Base-by-base conservation (phyloP, 1,140 invertebrate species). In the Hesperophylax magnus region DNA sequence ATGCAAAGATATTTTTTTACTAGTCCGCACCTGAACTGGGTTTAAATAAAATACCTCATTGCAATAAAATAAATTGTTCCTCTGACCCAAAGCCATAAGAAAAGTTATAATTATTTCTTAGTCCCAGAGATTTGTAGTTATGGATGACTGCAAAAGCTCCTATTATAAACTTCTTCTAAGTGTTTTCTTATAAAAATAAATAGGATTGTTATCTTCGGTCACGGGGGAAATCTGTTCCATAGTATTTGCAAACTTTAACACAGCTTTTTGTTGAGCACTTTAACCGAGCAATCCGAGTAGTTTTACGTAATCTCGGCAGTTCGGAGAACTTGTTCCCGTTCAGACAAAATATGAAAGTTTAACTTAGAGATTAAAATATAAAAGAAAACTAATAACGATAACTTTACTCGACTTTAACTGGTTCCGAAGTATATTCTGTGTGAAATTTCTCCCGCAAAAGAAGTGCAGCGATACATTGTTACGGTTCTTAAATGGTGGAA, bases 161-260 rank as follows among this genome's bases (percentile, higher is more conserved):
- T 53, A 47, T 71, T 47, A 71, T 52, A 71, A 20, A 71, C 39
- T 71, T 71, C 39, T 47, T 71, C 34, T 71, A 71, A 71, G 67
- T 71, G 67, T 71, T 71, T 71, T 71, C 54, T 75, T 75, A 39
- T 65, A 79, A 79, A 67, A 61, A 72, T 31, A 79, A 74, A 63
- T 74, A 74, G 53, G 53, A 63, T 71, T 79, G 65, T 24, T 69
- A 69, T 69, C 67, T 74, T 31, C 15, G 61, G 72, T 63, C 82
- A 53, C 82, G 52, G 34, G 82, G 82, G 82, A 83, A 83, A 83
- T 83, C 77, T 83, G 69, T 72, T 72, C 63, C 67, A 79, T 81
- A 80, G 79, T 83, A 79, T 76, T 81, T 77, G 34, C 80, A 77
- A 81, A 81, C 77, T 83, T 83, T 79, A 83, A 74, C 71, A 79